Evolutionary conservation across 2,113 vertebrate species (phyloP).

Genomic region (Halichoerus grypus): DNA sequence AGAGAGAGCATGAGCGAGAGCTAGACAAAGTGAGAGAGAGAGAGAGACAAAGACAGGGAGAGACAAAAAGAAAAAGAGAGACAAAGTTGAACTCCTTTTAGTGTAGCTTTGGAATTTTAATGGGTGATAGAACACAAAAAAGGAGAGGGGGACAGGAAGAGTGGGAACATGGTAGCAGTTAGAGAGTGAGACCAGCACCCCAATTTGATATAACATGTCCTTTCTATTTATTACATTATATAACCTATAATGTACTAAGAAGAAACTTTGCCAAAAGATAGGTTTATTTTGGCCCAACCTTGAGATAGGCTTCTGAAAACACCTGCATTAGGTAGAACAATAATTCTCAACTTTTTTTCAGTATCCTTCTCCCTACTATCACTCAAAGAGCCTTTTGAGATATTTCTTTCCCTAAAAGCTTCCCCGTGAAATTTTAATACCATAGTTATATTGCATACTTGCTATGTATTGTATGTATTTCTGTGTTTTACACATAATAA

Average conservation of each 20-base stretch:
- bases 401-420: background rate
- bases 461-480: background rate
- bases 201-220: background rate
- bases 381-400: background rate
- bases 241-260: background rate
- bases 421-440: conserved; percentile 31
- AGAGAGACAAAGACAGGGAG: background rate
- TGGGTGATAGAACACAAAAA: background rate
- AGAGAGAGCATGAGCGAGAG: background rate
- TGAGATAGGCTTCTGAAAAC: conserved; percentile 31
- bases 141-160: background rate
- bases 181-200: background rate
- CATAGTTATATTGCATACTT: background rate
- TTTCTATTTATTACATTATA: background rate
- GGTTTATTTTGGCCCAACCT: background rate
- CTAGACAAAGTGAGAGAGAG: background rate
- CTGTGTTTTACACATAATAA: background rate
- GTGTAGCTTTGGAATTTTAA: background rate
- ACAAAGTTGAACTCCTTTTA: background rate
- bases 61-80: background rate
- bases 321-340: background rate
- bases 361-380: background rate
- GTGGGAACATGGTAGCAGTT: background rate
- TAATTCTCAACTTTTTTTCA: background rate
- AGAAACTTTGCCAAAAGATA: background rate